phyloP scores from a whole-genome alignment of 1,140 invertebrate genomes.

The Drosophila arizonae region DNA sequence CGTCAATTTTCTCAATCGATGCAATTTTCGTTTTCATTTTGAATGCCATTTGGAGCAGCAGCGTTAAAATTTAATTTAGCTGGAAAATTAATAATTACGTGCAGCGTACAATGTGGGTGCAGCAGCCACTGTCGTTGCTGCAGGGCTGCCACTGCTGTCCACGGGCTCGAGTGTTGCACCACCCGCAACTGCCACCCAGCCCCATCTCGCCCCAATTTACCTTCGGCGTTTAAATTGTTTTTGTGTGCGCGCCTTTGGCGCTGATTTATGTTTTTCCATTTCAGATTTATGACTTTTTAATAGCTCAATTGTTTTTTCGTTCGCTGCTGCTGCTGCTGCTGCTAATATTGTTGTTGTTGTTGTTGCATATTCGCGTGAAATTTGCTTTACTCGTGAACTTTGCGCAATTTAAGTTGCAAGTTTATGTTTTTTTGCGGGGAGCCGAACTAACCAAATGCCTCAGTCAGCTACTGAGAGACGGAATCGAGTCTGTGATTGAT shows the following conservation, averaged over 20 bases:
- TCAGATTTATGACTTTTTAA: constrained; percentile 81
- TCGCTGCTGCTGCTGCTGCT: constrained; percentile 16
- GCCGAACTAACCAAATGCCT: constrained; percentile 46
- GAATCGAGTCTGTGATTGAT: constrained; percentile 36
- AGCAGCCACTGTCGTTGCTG: constrained; percentile 52
- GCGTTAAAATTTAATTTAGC: constrained; percentile 78
- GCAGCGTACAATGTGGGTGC: constrained; percentile 71
- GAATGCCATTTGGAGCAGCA: constrained; percentile 56
- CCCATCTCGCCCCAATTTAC: no score
- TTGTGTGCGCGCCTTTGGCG: constrained; percentile 63
- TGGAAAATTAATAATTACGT: constrained; percentile 79
- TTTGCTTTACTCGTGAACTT: constrained; percentile 74
- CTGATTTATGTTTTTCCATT: constrained; percentile 80
- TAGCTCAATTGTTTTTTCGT: constrained; percentile 73
- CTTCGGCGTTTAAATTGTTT: constrained; percentile 60
- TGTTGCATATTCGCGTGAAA: constrained; percentile 76
- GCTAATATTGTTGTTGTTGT: neutral
- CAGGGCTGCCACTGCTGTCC: constrained; percentile 20
- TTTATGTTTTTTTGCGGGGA: constrained; percentile 27
- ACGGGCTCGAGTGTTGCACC: constrained; percentile 13
- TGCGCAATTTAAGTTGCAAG: constrained; percentile 59
- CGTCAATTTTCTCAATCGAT: constrained; percentile 70
- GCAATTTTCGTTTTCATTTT: constrained; percentile 77
- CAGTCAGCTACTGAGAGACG: constrained; percentile 16
- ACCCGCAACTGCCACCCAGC: neutral